phyloP scores from a whole-genome alignment of 2,797 vertebrate genomes.

The Falco novaeseelandiae region DNA sequence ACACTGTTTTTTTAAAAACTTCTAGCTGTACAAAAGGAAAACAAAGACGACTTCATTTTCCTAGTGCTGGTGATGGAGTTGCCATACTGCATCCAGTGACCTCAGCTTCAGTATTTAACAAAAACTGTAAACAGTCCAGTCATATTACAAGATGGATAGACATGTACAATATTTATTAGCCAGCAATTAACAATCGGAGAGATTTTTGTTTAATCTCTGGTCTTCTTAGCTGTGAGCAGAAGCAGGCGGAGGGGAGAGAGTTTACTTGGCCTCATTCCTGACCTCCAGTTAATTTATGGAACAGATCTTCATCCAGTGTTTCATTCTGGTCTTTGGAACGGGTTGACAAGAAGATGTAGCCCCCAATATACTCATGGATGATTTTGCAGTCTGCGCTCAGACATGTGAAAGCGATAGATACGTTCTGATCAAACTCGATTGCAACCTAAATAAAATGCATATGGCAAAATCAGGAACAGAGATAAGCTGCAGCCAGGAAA shows the following conservation, averaged over 20 bases:
- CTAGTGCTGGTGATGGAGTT: not conserved
- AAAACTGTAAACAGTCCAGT: not conserved
- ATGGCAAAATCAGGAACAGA: not conserved
- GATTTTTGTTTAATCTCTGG: not conserved
- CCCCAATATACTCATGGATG: constrained; percentile 96
- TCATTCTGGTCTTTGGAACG: constrained; percentile 97
- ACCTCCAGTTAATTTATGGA: constrained; percentile 96
- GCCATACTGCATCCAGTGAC: not conserved
- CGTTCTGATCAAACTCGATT: constrained; percentile 94
- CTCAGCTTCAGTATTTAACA: not conserved
- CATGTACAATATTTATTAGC: not conserved
- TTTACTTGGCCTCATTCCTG: constrained; percentile 82
- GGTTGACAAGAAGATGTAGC: constrained; percentile 98
- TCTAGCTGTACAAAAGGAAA: not conserved
- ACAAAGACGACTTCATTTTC: not conserved
- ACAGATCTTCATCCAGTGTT: constrained; percentile 94
- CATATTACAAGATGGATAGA: not conserved
- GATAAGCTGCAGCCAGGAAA: not conserved
- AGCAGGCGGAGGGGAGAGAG: not conserved
- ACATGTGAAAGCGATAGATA: constrained; percentile 90
- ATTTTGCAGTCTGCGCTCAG: constrained; percentile 93
- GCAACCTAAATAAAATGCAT: constrained; percentile 83
- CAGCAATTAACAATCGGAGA: not conserved
- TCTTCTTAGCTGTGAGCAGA: not conserved
- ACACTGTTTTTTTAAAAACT: not conserved